Percentiles rank a stretch among this genome's conserved stretches.
These are phyloP conservation scores for Anastrepha ludens DNA, from an alignment of 1,140 invertebrate genomes.

Conservation along the genomic window DNA sequence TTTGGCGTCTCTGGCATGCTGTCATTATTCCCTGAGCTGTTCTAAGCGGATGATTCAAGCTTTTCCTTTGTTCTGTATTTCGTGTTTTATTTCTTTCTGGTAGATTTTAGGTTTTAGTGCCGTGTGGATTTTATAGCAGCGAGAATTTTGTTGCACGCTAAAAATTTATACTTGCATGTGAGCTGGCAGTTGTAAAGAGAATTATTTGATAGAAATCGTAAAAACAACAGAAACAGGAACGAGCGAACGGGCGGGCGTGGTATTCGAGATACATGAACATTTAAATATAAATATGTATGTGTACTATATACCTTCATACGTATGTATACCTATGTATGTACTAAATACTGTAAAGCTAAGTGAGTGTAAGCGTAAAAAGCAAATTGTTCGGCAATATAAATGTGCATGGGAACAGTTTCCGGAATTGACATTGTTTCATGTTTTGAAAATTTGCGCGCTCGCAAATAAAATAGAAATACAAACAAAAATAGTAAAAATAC, in stretches of 20 bases:
- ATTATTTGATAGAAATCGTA: constrained; percentile 22
- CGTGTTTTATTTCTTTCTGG: background rate
- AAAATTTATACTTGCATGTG: constrained; percentile 10
- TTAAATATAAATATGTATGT: no score
- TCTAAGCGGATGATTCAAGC: constrained; percentile 29
- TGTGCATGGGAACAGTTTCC: constrained; percentile 50
- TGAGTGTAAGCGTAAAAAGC: background rate
- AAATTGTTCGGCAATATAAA: constrained; percentile 21
- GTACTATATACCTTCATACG: background rate
- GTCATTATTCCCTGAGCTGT: background rate
- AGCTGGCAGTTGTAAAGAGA: background rate
- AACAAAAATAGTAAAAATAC: background rate
- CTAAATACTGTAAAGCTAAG: background rate
- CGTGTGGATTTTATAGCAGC: constrained; percentile 16
- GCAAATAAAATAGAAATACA: background rate
- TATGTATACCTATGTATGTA: background rate
- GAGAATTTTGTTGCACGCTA: constrained; percentile 31
- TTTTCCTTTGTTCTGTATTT: background rate
- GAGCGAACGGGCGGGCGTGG: background rate
- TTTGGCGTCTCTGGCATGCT: constrained; percentile 4
- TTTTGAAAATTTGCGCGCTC: constrained; percentile 22
- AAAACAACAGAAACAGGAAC: background rate
- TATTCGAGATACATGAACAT: background rate
- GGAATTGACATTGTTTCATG: constrained; percentile 24
- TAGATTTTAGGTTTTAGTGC: constrained; percentile 24